Conservation (phyloP, 2,888 invertebrate species). For the Andrena bucephala region DNA sequence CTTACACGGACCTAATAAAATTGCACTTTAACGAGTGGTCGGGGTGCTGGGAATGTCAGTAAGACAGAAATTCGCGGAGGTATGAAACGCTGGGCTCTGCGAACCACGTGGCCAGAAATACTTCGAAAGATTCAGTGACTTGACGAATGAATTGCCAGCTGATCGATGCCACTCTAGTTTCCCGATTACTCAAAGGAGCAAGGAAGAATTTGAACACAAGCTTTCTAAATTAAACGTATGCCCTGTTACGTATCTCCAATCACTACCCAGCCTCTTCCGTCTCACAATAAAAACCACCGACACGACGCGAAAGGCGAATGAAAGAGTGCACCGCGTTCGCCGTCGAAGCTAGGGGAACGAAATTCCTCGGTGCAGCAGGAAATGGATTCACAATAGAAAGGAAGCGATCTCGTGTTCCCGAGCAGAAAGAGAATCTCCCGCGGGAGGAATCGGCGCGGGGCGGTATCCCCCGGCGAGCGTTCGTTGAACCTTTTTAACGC, state of each 20-base stretch:
- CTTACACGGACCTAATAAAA: not conserved
- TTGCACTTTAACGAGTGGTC: not conserved
- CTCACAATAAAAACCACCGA: not conserved
- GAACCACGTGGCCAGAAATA: too few species aligned
- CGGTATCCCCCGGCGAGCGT: not conserved
- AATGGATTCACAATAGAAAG: conserved; percentile 28
- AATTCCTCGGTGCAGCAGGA: conserved; percentile 26
- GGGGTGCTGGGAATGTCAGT: not conserved
- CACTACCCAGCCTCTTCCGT: not conserved
- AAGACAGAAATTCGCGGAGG: too few species aligned
- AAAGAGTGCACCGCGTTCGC: not conserved
- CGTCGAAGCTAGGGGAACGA: not conserved
- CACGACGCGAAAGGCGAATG: not conserved
- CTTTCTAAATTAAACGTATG: too few species aligned
- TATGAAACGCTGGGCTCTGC: too few species aligned
- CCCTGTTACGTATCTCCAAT: too few species aligned
- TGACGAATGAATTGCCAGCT: too few species aligned
- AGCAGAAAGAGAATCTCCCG: conserved; percentile 4
- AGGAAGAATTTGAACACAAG: too few species aligned
- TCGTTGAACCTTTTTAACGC: conserved; percentile 33
- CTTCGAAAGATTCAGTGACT: too few species aligned
- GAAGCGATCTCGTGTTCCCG: conserved; percentile 1
- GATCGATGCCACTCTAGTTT: too few species aligned
- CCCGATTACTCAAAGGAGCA: too few species aligned
- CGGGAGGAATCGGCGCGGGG: conserved; percentile 6